Evolutionary conservation across 2,888 invertebrate species (phyloP).

Genomic region (Epinotia nisella): DNA sequence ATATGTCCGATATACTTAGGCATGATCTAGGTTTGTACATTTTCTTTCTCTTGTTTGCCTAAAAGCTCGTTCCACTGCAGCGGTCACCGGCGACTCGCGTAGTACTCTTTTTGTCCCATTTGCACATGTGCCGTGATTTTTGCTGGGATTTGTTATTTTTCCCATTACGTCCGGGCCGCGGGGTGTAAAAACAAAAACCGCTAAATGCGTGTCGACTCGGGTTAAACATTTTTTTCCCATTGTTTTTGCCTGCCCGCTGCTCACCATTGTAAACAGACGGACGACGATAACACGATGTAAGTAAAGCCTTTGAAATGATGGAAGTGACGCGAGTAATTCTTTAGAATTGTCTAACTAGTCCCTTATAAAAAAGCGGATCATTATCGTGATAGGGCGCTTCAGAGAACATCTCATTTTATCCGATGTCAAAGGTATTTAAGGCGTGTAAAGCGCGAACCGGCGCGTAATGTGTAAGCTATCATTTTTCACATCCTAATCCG

Average conservation of each 20-base stretch:
- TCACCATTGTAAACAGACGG: constrained; percentile 33
- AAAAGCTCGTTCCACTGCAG: constrained; percentile 27
- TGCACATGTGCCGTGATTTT: constrained; percentile 41
- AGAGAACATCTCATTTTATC: constrained; percentile 34
- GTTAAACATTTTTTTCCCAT: constrained; percentile 41
- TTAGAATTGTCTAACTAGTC: constrained; percentile 26
- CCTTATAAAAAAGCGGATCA: constrained; percentile 24
- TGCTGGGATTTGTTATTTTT: constrained; percentile 41
- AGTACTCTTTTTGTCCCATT: constrained; percentile 37
- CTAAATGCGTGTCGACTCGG: constrained; percentile 44
- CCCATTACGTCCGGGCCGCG: constrained; percentile 38
- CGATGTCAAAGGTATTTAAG: constrained; percentile 43
- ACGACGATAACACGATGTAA: constrained; percentile 26
- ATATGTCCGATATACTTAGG: not conserved
- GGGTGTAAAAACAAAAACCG: constrained; percentile 44
- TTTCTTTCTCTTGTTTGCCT: constrained; percentile 11
- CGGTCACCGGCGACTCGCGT: constrained; percentile 24
- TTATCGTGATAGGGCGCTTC: constrained; percentile 28
- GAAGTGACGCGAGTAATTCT: constrained; percentile 28
- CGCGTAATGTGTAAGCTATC: constrained; percentile 68
- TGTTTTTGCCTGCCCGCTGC: constrained; percentile 30
- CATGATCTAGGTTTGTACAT: constrained; percentile 8
- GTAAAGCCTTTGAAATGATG: constrained; percentile 38
- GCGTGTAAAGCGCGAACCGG: constrained; percentile 57
- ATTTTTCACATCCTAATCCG: constrained; percentile 83